Percentiles rank a stretch among this genome's conserved stretches.
phyloP scores from a whole-genome alignment of 2,888 invertebrate species.

The Phlogophora meticulosa region DNA sequence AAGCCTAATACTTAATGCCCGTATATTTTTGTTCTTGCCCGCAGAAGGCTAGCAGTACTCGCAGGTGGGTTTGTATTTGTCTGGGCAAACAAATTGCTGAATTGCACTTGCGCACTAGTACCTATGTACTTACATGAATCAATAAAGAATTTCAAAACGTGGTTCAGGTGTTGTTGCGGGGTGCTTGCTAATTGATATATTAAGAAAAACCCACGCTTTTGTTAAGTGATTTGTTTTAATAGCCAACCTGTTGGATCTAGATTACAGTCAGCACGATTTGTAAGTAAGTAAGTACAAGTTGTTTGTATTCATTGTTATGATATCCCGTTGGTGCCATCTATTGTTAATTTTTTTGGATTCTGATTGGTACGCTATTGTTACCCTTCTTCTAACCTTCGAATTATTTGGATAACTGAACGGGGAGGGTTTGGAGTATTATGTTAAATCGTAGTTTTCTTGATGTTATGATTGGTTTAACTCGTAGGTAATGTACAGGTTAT shows the following conservation, averaged over 20 bases:
- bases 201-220: neutral
- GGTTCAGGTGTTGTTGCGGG: neutral
- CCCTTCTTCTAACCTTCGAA: neutral
- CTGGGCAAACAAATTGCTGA: slow-evolving; percentile 12
- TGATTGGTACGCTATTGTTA: neutral
- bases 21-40: neutral
- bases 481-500: neutral
- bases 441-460: neutral
- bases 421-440: neutral
- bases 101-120: slow-evolving; percentile 60
- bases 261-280: neutral
- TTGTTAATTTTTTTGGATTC: neutral
- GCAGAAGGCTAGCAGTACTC: neutral
- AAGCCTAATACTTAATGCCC: neutral
- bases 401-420: neutral
- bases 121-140: slow-evolving; percentile 41
- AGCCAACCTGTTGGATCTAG: slow-evolving; percentile 20
- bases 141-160: slow-evolving; percentile 33
- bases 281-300: slow-evolving; percentile 27
- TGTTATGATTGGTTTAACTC: neutral
- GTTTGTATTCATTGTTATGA: slow-evolving; percentile 3
- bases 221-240: slow-evolving; percentile 12
- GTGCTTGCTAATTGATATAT: neutral
- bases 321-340: too few relatives aligned
- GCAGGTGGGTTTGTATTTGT: slow-evolving; percentile 26